Base-by-base conservation (phyloP, 2,888 invertebrate genomes). In the Diloba caeruleocephala region DNA sequence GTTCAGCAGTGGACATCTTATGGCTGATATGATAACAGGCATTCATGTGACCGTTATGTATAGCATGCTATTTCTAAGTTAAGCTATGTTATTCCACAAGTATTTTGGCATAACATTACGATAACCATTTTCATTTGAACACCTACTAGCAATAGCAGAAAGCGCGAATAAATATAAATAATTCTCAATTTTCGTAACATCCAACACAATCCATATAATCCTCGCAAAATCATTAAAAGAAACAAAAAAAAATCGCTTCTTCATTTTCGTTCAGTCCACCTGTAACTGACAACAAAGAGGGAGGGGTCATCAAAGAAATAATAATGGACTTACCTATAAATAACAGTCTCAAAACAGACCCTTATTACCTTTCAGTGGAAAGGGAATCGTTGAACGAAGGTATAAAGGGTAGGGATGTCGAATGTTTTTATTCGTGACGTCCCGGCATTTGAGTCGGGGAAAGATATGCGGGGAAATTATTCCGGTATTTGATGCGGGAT, bases 251-350 rank as follows among this genome's bases (percentile, higher is more conserved):
- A 13, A 57, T 25, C 6, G 10, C 17, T 25, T 13, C 13, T 37
- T 60, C n/a, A n/a, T n/a, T 53, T 55, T 51, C 34, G 10, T 43
- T 15, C 33, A 6, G 45, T 33, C 31, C 26, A 63, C 53, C 63
- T 70, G 71, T 50, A 54, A 49, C 55, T 70, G 70, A 71, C 70
- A 70, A 67, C 70, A 70, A 67, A 69, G 43, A 56, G 65, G 49
- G 53, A 49, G 62, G 55, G 68, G 57, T 71, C 71, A 71, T 71
- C 65, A 71, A 68, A 65, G 58, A 65, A 68, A 71, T 50, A 71
- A 71, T 68, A 71, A 71, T 59, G 45, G 56, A 65, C 52, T 62
- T 65, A 62, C 48, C 42, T 37, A 65, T 68, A 71, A 68, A 65
- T 55, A 67, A 66, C 53, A 17, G 14, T 48, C 54, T 59, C 61